Conservation (phyloP, 2,113 vertebrate species). For the Phoxinus phoxinus region DNA sequence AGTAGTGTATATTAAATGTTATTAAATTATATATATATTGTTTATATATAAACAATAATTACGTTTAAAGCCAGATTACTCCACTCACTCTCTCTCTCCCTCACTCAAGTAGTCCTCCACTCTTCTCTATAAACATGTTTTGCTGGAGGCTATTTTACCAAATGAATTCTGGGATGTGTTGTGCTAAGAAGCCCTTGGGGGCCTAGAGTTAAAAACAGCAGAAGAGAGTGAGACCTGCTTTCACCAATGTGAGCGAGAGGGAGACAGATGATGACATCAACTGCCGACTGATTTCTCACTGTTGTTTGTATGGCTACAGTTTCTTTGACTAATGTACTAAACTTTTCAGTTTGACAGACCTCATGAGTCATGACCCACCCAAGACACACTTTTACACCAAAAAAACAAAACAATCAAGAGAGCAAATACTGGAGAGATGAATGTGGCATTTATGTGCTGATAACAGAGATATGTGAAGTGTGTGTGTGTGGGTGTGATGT, state of each 20-base stretch:
- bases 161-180: conserved; percentile 67
- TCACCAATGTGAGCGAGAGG: conserved; percentile 1
- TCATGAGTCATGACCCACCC: not conserved
- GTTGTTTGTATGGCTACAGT: not conserved
- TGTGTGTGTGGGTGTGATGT: conserved; percentile 27
- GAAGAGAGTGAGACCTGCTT: conserved; percentile 37
- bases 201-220: conserved; percentile 57
- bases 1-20: not conserved
- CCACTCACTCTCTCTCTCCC: not conserved
- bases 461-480: conserved; percentile 30
- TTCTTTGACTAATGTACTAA: not conserved
- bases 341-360: not conserved
- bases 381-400: not conserved
- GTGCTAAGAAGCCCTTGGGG: conserved; percentile 64
- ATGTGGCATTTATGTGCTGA: conserved; percentile 37
- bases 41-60: conserved; percentile 13
- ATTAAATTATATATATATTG: not conserved
- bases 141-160: conserved; percentile 67
- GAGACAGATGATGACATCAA: conserved; percentile 6
- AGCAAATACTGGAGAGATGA: conserved; percentile 3
- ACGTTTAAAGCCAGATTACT: conserved; percentile 15
- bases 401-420: not conserved
- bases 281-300: not conserved
- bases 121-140: conserved; percentile 62
- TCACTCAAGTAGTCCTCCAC: conserved; percentile 21